Percentiles rank a stretch among this genome's conserved stretches.
Evolutionary conservation across 2,797 vertebrate genomes (phyloP).

Genomic region (Bradypodion ventrale): DNA sequence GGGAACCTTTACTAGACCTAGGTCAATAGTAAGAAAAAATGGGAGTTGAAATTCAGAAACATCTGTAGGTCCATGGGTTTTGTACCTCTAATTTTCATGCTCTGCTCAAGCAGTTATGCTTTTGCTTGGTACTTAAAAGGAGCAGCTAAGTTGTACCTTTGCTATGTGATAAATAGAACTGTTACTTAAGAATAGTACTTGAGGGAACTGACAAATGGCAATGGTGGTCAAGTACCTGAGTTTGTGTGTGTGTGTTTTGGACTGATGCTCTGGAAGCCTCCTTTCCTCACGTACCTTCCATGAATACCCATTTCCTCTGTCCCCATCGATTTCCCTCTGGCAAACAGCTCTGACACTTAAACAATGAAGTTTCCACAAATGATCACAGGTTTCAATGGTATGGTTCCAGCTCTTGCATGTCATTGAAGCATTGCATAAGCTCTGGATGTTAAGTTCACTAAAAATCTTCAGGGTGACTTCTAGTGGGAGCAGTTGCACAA

Average conservation of each 20-base stretch:
- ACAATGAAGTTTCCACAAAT: slow-evolving; percentile 85
- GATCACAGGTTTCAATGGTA: slow-evolving; percentile 76
- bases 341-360: slow-evolving; percentile 76
- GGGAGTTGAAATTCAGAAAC: neutral
- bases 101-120: neutral
- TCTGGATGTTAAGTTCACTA: slow-evolving; percentile 77
- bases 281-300: slow-evolving; percentile 82
- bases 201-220: neutral
- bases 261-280: neutral
- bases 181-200: neutral
- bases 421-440: slow-evolving; percentile 79
- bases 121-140: neutral
- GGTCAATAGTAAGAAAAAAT: too few relatives aligned
- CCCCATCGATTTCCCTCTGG: slow-evolving; percentile 80
- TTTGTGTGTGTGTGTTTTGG: too few relatives aligned
- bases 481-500: slow-evolving; percentile 77
- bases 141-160: neutral
- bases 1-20: too few relatives aligned
- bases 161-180: neutral
- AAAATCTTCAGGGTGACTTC: slow-evolving; percentile 86
- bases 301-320: slow-evolving; percentile 79
- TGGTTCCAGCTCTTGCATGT: slow-evolving; percentile 84
- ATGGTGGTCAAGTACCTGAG: neutral
- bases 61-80: neutral
- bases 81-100: too few relatives aligned